phyloP scores from a whole-genome alignment of 2,113 vertebrate species.

The Alaudala cheleensis region DNA sequence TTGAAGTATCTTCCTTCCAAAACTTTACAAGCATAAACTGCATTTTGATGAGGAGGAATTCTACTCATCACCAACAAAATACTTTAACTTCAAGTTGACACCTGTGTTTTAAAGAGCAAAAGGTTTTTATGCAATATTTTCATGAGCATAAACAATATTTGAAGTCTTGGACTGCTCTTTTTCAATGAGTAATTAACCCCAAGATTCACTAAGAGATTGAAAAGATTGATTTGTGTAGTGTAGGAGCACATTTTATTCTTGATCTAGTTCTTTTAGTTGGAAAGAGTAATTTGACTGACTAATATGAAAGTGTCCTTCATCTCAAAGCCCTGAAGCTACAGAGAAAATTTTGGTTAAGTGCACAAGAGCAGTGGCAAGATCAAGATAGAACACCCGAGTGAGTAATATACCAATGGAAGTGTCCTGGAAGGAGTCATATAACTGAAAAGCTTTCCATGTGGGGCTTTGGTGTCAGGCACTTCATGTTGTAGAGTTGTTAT shows the following conservation, averaged over 20 bases:
- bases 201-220: not conserved
- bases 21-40: not conserved
- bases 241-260: not conserved
- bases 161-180: not conserved
- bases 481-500: not conserved
- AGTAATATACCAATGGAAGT: not conserved
- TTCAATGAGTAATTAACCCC: not conserved
- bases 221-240: not conserved
- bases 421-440: not conserved
- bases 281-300: not conserved
- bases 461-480: not conserved
- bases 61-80: not conserved
- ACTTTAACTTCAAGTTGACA: not conserved
- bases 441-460: not conserved
- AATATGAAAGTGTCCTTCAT: not conserved
- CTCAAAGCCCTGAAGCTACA: not conserved
- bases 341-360: not conserved
- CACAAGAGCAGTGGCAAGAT: not conserved
- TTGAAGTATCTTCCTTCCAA: not conserved
- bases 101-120: not conserved
- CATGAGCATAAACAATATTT: not conserved
- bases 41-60: not conserved
- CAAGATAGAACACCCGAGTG: not conserved
- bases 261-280: not conserved
- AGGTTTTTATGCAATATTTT: not conserved